Evolutionary conservation across 2,888 invertebrate species (phyloP), one percentile per base, ranked within the genome.

Genomic region (Mesoligia furuncula): DNA sequence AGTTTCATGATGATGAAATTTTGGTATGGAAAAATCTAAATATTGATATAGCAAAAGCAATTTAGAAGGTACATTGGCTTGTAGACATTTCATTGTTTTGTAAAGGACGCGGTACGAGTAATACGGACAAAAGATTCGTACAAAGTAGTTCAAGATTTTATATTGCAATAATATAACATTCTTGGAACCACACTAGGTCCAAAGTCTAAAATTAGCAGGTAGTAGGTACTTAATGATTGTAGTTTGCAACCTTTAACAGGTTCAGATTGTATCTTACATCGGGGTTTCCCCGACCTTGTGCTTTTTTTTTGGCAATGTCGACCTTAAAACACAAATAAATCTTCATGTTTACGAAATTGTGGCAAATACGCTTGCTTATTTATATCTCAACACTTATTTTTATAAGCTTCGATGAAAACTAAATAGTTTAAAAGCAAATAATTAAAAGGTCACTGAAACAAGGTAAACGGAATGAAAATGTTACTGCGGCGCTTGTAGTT

Each of bases 261-360:
- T 88, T 87, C 84, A 84, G 81, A 88, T 78, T 84, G 89, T 82
- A 77, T 71, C 78, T 73, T 45, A 57, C n/a, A 39, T 65, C 71
- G 87, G 91, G 91, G 88, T 85, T 91, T 91, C 88, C 91, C 91
- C 90, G 81, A 81, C 90, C 91, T 91, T 89, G 90, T 67, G 45
- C 27, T 76, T 71, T 71, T 83, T 85, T 87, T 87, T 82, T 80
- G 45, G 64, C 70, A 75, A 76, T 71, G 81, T 69, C 36, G 73
- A 81, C 83, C 82, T 86, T 71, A 75, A 36, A 73, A 73, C 31
- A 17, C 59, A 51, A 73, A 73, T 71, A 78, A 64, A 67, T 77
- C 42, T 66, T 65, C 13, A 36, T 85, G 76, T 86, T 89, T 83
- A 87, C 71, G 31, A 81, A 77, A 66, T 36, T 59, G 68, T 70